phyloP scores from a whole-genome alignment of 2,113 vertebrate species.

The Acrocephalus kingi region DNA sequence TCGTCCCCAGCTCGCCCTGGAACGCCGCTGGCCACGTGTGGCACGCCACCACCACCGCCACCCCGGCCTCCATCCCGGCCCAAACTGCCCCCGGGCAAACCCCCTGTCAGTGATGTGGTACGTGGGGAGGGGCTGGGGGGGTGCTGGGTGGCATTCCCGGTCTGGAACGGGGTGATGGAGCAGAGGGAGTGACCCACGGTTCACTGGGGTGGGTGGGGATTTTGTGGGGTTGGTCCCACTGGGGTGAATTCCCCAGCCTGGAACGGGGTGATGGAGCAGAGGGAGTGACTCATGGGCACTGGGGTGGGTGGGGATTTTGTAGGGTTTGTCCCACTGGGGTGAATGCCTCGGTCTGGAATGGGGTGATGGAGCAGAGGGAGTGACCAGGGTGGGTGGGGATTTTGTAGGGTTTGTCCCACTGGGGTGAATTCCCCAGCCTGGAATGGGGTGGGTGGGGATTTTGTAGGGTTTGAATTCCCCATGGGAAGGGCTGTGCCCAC shows the following conservation, averaged over 20 bases:
- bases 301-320: accelerated
- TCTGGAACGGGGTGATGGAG: accelerated
- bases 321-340: accelerated
- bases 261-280: accelerated
- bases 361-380: too few relatives aligned
- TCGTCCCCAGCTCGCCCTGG: slow-evolving; percentile 90
- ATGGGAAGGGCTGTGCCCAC: accelerated
- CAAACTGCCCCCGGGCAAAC: slow-evolving; percentile 91
- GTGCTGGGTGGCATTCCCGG: neutral
- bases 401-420: accelerated
- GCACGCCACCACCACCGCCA: slow-evolving; percentile 86
- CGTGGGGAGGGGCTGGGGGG: neutral
- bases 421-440: too few relatives aligned
- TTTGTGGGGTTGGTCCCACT: accelerated
- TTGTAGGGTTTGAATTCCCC: accelerated
- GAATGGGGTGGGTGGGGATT: too few relatives aligned
- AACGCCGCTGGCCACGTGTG: slow-evolving; percentile 81
- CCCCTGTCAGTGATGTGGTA: slow-evolving; percentile 87
- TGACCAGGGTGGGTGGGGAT: accelerated
- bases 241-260: too few relatives aligned
- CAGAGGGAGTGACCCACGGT: too few relatives aligned
- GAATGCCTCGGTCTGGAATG: too few relatives aligned
- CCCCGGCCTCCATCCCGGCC: slow-evolving; percentile 90
- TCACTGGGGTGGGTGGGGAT: accelerated
- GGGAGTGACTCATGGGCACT: accelerated